Conservation (phyloP, 2,888 invertebrate genomes). For the Synanthedon vespiformis region DNA sequence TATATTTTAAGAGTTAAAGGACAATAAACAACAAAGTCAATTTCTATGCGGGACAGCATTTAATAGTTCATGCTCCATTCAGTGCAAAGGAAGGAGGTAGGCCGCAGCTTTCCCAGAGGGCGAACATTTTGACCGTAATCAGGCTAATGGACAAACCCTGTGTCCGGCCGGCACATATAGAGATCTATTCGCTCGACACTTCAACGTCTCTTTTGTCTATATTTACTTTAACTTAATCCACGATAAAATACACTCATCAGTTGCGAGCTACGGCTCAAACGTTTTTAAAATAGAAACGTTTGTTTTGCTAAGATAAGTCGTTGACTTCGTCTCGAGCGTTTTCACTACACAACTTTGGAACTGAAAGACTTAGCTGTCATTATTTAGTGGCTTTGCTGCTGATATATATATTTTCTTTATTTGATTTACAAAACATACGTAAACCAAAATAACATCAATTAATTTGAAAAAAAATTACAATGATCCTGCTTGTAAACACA, state of each 20-base stretch:
- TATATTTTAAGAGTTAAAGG: too few species aligned
- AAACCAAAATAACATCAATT: too few species aligned
- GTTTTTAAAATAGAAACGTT: neutral
- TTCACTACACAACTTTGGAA: neutral
- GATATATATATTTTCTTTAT: too few species aligned
- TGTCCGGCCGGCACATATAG: slow-evolving; percentile 40
- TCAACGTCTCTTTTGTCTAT: slow-evolving; percentile 47
- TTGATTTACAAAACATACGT: too few species aligned
- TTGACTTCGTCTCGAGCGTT: neutral
- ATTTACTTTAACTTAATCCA: slow-evolving; percentile 32
- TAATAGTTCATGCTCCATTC: slow-evolving; percentile 24
- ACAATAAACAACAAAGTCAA: too few species aligned
- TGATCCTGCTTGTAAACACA: too few species aligned
- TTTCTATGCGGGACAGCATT: slow-evolving; percentile 12
- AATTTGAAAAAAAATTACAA: too few species aligned
- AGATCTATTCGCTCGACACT: slow-evolving; percentile 44
- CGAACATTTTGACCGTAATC: slow-evolving; percentile 62
- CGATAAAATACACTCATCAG: neutral
- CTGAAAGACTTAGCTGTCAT: neutral
- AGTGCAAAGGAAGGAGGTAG: slow-evolving; percentile 30
- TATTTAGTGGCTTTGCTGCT: neutral
- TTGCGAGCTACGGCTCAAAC: neutral
- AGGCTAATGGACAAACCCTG: slow-evolving; percentile 61
- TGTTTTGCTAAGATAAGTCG: neutral
- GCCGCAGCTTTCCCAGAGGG: slow-evolving; percentile 38